These are phyloP conservation scores for Zosterops hypoxanthus DNA, from an alignment of 2,113 vertebrate species.

Conservation along the genomic window DNA sequence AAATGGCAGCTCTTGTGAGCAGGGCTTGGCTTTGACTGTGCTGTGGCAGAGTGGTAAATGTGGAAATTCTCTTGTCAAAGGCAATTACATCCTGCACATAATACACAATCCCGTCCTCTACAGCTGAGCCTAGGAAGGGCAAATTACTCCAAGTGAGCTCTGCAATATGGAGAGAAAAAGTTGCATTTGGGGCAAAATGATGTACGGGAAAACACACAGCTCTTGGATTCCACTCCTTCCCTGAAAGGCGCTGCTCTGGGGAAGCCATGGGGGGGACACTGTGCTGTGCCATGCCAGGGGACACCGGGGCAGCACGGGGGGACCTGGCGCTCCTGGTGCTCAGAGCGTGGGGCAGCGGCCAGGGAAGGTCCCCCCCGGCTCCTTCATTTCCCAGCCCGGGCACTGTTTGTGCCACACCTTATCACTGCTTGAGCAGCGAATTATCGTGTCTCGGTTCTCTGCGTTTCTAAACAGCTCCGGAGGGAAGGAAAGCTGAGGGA, in stretches of 20 bases:
- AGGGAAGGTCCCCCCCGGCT: background rate
- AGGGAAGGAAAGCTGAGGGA: background rate
- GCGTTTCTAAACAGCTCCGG: constrained; percentile 21
- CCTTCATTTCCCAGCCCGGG: background rate
- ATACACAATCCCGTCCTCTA: constrained; percentile 55
- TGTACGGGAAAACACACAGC: background rate
- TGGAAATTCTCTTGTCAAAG: constrained; percentile 73
- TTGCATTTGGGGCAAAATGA: constrained; percentile 31
- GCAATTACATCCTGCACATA: constrained; percentile 70
- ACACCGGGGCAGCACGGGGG: background rate
- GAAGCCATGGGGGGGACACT: accelerated
- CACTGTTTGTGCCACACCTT: constrained; percentile 20
- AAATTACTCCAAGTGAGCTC: constrained; percentile 58
- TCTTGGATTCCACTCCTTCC: background rate
- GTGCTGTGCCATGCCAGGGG: background rate
- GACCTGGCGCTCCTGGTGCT: accelerated
- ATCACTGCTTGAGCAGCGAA: background rate
- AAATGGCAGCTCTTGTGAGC: constrained; percentile 82
- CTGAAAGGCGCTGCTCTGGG: background rate
- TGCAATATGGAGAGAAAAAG: constrained; percentile 35
- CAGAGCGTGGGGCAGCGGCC: accelerated
- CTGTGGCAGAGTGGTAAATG: constrained; percentile 66
- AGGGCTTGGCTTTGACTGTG: constrained; percentile 71
- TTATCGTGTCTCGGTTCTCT: background rate
- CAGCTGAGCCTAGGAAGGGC: constrained; percentile 73